Base-by-base conservation (phyloP, 2,888 invertebrate genomes). In the Melinaea menophilus region DNA sequence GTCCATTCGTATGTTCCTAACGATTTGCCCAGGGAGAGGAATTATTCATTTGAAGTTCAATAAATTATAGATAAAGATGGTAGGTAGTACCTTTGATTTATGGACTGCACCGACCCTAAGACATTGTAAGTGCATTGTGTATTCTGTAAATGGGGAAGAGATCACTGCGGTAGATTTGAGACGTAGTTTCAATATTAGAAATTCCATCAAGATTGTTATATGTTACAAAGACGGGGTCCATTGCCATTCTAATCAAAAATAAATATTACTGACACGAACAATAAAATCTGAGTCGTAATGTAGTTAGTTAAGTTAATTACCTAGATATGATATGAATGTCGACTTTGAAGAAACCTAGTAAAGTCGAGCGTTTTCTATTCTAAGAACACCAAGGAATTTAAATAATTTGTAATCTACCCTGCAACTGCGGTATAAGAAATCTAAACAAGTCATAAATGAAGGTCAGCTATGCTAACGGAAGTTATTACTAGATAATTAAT, bases 41-140 rank as follows among this genome's bases (percentile, higher is more conserved):
- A 63, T 65, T 65, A 67, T 61, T 67, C 63, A 68, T 59, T 63
- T 46, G 46, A 61, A 61, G 57, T 59, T 61, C 62, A 55, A 58
- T 58, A 64, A 59, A 51, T 31, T 51, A 51, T 31, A 51, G 31
- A 51, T 51, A 51, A 31, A 51, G 51, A 51, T 51, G 31, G 51
- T 22, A 51, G 22, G 3, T 9, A 11, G 41, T 51, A 9, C 51
- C 31, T 51, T 31, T 51, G 51, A 51, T 51, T 51, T 31, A 51
- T 51, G 51, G 31, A 51, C 22, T 9, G n/a, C 51, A 51, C 31
- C 31, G 31, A 51, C 9, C 31, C 51, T 31, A 31, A 51, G 7
- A 41, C 41, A 41, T 41, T 41, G 41, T 41, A 41, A 41, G 41
- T 7, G 41, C 51, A 51, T 51, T 31, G 31, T 31, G 51, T 31